These are phyloP conservation scores for Salminus brasiliensis DNA, from an alignment of 2,113 vertebrate genomes.

Conservation along the genomic window DNA sequence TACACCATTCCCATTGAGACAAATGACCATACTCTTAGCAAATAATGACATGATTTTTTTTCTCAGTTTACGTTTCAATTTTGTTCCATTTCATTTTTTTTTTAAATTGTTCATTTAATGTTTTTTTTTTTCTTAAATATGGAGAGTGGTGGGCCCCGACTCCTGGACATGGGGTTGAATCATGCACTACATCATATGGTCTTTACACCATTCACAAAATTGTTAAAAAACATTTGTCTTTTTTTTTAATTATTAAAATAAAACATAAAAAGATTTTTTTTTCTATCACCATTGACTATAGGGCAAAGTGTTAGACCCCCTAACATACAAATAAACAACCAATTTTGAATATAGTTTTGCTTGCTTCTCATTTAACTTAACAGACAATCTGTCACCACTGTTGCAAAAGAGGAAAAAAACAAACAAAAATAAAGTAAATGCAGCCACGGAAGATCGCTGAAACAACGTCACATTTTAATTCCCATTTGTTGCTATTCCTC, in stretches of 20 bases:
- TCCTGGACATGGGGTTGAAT: slow-evolving; percentile 73
- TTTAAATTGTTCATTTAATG: slow-evolving; percentile 55
- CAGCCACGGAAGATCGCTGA: slow-evolving; percentile 73
- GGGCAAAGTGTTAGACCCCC: slow-evolving; percentile 78
- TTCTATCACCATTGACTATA: slow-evolving; percentile 85
- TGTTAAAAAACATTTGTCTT: slow-evolving; percentile 65
- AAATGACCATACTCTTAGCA: slow-evolving; percentile 87
- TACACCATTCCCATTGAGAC: slow-evolving; percentile 92
- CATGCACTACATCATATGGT: slow-evolving; percentile 85
- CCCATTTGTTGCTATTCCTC: slow-evolving; percentile 57
- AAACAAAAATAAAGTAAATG: slow-evolving; percentile 56
- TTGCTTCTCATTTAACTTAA: slow-evolving; percentile 78
- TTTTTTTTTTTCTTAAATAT: slow-evolving; percentile 73
- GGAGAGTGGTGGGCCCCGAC: slow-evolving; percentile 72
- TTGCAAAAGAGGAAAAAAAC: slow-evolving; percentile 64
- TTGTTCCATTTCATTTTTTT: slow-evolving; percentile 27
- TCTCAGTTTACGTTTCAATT: slow-evolving; percentile 74
- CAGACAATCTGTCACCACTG: slow-evolving; percentile 74
- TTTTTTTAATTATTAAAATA: slow-evolving; percentile 79
- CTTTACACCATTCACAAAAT: slow-evolving; percentile 80
- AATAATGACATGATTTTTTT: slow-evolving; percentile 77
- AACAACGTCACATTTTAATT: slow-evolving; percentile 81
- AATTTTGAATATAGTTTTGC: slow-evolving; percentile 81
- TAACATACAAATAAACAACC: slow-evolving; percentile 81
- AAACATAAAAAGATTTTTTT: slow-evolving; percentile 80